Conservation (phyloP, 2,888 invertebrate species). For the Eupithecia tripunctaria region DNA sequence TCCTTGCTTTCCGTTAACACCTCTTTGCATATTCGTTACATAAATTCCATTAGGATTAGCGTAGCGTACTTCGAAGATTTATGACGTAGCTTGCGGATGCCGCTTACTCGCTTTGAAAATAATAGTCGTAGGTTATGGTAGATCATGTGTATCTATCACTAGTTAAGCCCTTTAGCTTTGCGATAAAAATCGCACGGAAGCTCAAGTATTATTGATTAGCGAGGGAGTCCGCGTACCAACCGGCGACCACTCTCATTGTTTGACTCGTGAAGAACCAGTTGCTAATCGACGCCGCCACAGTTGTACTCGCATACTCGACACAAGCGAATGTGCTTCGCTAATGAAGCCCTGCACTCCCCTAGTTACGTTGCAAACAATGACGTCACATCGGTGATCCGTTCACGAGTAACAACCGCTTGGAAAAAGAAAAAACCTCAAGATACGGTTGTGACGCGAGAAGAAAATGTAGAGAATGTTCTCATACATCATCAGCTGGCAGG, state of each 20-base stretch:
- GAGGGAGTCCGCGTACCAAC: slow-evolving; percentile 74
- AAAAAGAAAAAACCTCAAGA: slow-evolving; percentile 42
- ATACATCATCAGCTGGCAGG: slow-evolving; percentile 79
- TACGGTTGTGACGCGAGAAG: slow-evolving; percentile 53
- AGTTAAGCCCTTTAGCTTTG: slow-evolving; percentile 52
- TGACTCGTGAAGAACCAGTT: slow-evolving; percentile 73
- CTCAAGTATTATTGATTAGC: slow-evolving; percentile 71
- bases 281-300: slow-evolving; percentile 75
- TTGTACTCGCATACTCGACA: slow-evolving; percentile 65
- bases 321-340: slow-evolving; percentile 67
- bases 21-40: slow-evolving; percentile 47
- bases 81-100: slow-evolving; percentile 49
- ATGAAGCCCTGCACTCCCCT: slow-evolving; percentile 53
- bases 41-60: slow-evolving; percentile 49
- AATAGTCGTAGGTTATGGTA: slow-evolving; percentile 14
- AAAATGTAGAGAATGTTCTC: slow-evolving; percentile 80
- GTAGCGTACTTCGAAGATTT: slow-evolving; percentile 29
- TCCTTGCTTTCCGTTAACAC: slow-evolving; percentile 53
- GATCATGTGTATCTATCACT: slow-evolving; percentile 19
- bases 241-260: slow-evolving; percentile 82
- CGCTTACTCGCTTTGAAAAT: slow-evolving; percentile 52
- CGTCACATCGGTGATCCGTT: slow-evolving; percentile 45
- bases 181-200: slow-evolving; percentile 62
- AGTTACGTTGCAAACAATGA: slow-evolving; percentile 47
- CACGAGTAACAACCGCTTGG: slow-evolving; percentile 45